A percentile compares a stretch with the other conserved stretches of the same genome.
Evolutionary conservation across 2,113 vertebrate species (phyloP).

Genomic region (Noctilio leporinus): DNA sequence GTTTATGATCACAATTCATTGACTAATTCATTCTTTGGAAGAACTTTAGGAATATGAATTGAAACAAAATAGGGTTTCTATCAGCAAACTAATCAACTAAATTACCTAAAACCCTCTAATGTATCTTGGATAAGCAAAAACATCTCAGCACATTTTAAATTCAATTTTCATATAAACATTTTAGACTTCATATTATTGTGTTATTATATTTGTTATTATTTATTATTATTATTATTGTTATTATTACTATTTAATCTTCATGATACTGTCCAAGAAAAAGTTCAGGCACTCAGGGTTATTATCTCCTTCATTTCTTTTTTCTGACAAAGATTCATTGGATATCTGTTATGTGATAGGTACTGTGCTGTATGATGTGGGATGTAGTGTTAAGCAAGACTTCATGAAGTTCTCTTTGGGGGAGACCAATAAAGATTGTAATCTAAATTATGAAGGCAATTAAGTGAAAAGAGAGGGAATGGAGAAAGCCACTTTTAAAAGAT

Average conservation of each 20-base stretch:
- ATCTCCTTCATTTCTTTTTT: conserved; percentile 12
- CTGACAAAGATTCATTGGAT: neutral
- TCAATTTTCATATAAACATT: neutral
- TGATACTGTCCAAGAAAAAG: neutral
- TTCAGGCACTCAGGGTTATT: neutral
- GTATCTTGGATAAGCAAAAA: neutral
- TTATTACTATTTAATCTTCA: neutral
- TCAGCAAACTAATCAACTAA: neutral
- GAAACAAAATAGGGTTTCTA: neutral
- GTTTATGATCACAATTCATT: neutral
- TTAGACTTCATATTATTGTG: neutral
- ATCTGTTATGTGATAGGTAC: neutral
- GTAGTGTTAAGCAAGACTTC: neutral
- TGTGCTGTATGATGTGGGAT: neutral
- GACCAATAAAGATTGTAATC: neutral
- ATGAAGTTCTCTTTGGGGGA: neutral
- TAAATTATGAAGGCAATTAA: neutral
- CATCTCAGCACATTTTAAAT: neutral
- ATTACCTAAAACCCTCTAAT: neutral
- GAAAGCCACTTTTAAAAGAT: neutral
- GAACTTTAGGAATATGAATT: neutral
- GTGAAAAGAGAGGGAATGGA: neutral
- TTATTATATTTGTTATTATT: neutral
- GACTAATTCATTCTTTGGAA: neutral
- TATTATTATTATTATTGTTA: neutral